Base-by-base conservation (phyloP, 1,140 invertebrate species). In the Drosophila paulistorum region DNA sequence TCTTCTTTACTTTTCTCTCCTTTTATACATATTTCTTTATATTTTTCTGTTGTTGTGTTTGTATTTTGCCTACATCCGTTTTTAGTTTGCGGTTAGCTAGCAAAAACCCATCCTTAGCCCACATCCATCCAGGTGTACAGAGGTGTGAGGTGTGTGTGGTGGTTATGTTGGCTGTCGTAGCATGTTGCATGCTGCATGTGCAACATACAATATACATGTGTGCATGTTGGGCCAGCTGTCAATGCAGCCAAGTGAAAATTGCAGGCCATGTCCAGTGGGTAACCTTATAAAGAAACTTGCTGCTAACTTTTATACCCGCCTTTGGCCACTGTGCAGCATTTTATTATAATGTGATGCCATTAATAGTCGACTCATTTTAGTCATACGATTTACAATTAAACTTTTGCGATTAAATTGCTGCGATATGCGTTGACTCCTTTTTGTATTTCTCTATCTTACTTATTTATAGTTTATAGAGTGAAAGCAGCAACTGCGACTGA, bases 351-450 rank as follows among this genome's bases (percentile, higher is more conserved):
- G 69, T 57, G 68, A 61, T 51, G 60, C 72, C 81, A 80, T 83
- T 85, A 83, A 77, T 69, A 83, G 70, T 41, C 51, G 61, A 39
- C 39, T 11, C 35, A 51, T 48, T 60, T 48, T 17, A 33, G 41
- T 63, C 59, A 48, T 66, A 71, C 81, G 81, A 89, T 87, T 74
- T 89, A 87, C 84, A 87, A 87, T 87, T 89, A 89, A 87, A 80
- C 79, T 83, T 48, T 79, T 77, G 80, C 76, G 83, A 82, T 86
- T 79, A 74, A 87, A 86, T 79, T 77, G 82, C 66, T 68, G 72
- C 67, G 82, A 82, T 86, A 87, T 77, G 81, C 81, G 20, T 70
- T 60, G 74, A 76, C 69, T 76, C 70, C 69, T 41, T 77, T 30
- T 30, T 14, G n/a, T 35, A 7, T 17, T 58, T 65, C 59, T 71